phyloP scores from a whole-genome alignment of 2,797 vertebrate species.

The Acanthis flammea region DNA sequence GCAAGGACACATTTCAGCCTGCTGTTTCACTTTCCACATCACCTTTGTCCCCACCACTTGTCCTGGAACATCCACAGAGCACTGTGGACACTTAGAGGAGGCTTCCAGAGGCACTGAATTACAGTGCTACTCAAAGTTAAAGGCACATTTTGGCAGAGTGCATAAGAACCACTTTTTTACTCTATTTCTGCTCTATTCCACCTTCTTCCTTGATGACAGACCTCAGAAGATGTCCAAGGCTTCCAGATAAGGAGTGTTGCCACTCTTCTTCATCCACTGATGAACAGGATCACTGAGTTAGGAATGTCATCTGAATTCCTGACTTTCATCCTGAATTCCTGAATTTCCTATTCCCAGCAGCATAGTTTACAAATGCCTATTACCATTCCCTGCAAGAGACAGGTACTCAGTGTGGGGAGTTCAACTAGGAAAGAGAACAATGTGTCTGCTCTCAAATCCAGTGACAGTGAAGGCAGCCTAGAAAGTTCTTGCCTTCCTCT shows the following conservation, averaged over 20 bases:
- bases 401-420: rapidly evolving
- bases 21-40: neutral
- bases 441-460: neutral
- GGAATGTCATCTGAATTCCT: too few relatives aligned
- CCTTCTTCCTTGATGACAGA: neutral
- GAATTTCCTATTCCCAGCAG: neutral
- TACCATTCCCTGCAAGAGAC: neutral
- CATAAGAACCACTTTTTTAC: neutral
- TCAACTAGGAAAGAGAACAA: neutral
- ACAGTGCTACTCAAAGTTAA: neutral
- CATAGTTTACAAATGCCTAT: neutral
- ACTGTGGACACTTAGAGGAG: neutral
- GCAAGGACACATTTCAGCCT: neutral
- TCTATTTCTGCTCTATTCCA: neutral
- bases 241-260: neutral
- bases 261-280: neutral
- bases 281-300: neutral
- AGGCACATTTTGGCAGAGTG: neutral
- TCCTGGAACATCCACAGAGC: neutral
- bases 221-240: neutral
- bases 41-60: neutral
- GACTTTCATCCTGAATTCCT: too few relatives aligned
- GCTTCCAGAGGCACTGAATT: neutral
- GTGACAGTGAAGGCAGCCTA: neutral
- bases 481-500: neutral